Percentiles rank a stretch among this genome's conserved stretches.
Conservation (phyloP, 1,140 invertebrate genomes). For the Polypedilum pembai region DNA sequence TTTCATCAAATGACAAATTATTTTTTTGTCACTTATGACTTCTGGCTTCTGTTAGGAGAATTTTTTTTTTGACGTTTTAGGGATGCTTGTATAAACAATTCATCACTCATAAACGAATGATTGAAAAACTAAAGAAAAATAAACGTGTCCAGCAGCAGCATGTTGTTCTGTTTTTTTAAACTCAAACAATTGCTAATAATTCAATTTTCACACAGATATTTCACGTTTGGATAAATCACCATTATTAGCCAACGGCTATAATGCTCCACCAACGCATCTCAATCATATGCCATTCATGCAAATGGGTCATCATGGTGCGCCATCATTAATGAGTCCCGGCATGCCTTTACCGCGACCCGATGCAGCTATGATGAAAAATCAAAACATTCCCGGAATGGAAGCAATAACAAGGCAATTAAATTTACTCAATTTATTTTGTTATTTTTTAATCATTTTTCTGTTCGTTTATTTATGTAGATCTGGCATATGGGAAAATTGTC, state of each 20-base stretch:
- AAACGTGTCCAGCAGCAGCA: constrained; percentile 8
- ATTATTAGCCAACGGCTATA: constrained; percentile 86
- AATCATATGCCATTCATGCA: constrained; percentile 87
- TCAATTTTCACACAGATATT: constrained; percentile 59
- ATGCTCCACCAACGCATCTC: constrained; percentile 81
- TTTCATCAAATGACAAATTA: constrained; percentile 2
- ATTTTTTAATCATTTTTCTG: constrained; percentile 36
- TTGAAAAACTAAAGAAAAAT: neutral
- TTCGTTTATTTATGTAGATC: constrained; percentile 56
- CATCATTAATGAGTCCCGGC: constrained; percentile 77
- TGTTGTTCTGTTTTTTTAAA: neutral
- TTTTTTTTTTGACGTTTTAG: neutral
- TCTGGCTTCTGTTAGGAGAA: neutral
- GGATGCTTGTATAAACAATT: constrained; percentile 18
- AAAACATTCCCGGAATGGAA: constrained; percentile 70
- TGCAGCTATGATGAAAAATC: constrained; percentile 65
- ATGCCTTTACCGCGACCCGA: constrained; percentile 69
- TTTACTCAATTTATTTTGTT: constrained; percentile 33
- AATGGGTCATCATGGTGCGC: constrained; percentile 62
- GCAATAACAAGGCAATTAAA: constrained; percentile 67
- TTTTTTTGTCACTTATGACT: constrained; percentile 6
- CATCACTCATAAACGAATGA: neutral
- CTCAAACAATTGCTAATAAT: neutral
- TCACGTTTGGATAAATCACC: constrained; percentile 84
- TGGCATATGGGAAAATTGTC: constrained; percentile 88